Base-by-base conservation (phyloP, 2,113 vertebrate genomes). In the Vireo altiloquus region DNA sequence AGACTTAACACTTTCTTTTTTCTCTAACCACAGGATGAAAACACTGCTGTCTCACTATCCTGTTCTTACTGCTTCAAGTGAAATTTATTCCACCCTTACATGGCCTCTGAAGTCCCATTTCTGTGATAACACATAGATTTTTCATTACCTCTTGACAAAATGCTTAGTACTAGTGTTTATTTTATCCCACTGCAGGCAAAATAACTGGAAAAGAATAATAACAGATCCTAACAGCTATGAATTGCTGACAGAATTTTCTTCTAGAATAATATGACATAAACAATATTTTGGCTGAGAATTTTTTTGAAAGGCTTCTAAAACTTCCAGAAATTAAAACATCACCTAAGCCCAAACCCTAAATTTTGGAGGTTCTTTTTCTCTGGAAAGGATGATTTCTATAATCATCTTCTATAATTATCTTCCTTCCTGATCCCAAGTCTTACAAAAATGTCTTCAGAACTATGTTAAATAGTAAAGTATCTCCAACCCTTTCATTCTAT, bases 141-240 rank as follows among this genome's bases (percentile, higher is more conserved):
- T 90, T 93, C 82, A 74, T 80, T 85, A 86, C 16, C 13, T 83
- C 68, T 83, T 88, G 46, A 90, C 54, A 86, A 90, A 93, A 71
- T 75, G 10, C 31, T 93, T 91, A 90, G 61, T 27, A 50, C 7
- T 30, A 37, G 22, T 28, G 18, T 50, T 86, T 82, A 61, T 76
- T 96, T 90, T 77, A 90, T 39, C 35, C 47, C 22, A 59, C 19
- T 78, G 13, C 22, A 66, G 54, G 59, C 46, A 88, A 88, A 89
- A 82, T 46, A 46, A 76, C 10, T 20, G 14, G 22, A 31, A 85
- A 80, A 22, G 22, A 75, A 33, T 50, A 69, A 90, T 42, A 86
- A 42, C 0, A 1, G 9, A 60, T 71, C 40, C 31, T 90, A 82
- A 63, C 7, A 53, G 8, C 25, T 65, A 13, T n/a, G 44, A 24